phyloP scores from a whole-genome alignment of 2,797 vertebrate species.

The Amblyraja radiata region DNA sequence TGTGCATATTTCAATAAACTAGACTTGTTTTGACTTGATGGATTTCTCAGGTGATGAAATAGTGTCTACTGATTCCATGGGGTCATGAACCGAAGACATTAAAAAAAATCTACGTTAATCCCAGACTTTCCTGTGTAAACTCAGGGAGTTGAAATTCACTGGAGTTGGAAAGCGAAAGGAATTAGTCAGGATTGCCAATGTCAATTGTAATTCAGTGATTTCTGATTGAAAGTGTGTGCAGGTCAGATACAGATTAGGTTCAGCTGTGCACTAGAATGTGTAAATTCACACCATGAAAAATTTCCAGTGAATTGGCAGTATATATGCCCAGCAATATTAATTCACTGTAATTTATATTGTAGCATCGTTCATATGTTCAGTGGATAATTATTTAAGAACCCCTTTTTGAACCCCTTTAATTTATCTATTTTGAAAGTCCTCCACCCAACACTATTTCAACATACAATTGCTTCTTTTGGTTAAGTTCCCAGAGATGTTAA shows the following conservation, averaged over 20 bases:
- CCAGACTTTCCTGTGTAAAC: background rate
- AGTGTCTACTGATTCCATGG: background rate
- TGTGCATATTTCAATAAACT: too few species aligned
- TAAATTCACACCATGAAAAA: background rate
- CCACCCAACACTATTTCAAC: background rate
- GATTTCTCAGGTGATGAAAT: background rate
- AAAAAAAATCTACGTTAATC: background rate
- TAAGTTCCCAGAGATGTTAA: background rate
- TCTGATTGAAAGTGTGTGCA: background rate
- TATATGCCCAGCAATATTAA: background rate
- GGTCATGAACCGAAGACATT: background rate
- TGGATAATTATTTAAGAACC: background rate
- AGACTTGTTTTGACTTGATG: too few species aligned
- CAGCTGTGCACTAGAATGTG: background rate
- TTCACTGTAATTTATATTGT: background rate
- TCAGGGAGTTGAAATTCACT: background rate
- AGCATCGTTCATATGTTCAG: background rate
- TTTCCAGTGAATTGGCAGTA: background rate
- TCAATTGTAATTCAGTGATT: background rate
- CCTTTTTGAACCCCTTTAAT: background rate
- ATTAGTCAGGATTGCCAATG: background rate
- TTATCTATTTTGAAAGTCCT: background rate
- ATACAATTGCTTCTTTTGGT: background rate
- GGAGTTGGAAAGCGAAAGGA: background rate
- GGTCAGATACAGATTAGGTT: background rate